Percentiles rank a stretch among this genome's conserved stretches.
Evolutionary conservation across 2,888 invertebrate genomes (phyloP).

Genomic region (Tricholauxania praeusta): DNA sequence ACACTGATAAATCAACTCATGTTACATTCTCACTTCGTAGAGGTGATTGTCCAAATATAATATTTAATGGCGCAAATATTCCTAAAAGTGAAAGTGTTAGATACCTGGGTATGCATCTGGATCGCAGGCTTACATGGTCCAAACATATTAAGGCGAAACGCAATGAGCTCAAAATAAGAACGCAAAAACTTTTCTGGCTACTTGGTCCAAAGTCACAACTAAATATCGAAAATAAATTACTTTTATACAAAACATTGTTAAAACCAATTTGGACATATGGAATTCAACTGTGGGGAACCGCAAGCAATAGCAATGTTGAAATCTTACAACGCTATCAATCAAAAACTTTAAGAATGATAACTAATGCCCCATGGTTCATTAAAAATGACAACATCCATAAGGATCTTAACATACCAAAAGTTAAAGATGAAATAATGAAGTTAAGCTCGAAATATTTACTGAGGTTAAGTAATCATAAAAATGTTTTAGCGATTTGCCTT

Average conservation of each 20-base stretch:
- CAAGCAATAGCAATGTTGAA: constrained; percentile 29
- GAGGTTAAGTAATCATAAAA: constrained; percentile 29
- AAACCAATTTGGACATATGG: constrained; percentile 29
- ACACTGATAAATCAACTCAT: no score
- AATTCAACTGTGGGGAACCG: constrained; percentile 26
- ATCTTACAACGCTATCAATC: no score
- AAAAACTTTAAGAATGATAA: constrained; percentile 23
- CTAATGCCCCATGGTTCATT: constrained; percentile 27
- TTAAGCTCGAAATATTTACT: constrained; percentile 21
- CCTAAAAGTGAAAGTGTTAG: constrained; percentile 16
- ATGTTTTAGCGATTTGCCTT: constrained; percentile 17
- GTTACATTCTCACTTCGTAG: no score
- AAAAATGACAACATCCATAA: constrained; percentile 19
- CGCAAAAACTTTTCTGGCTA: constrained; percentile 20
- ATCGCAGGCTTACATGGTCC: constrained; percentile 17
- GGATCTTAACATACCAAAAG: constrained; percentile 14
- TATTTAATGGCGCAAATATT: constrained; percentile 1
- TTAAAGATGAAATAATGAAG: constrained; percentile 29
- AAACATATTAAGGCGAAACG: constrained; percentile 5
- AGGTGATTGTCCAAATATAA: no score
- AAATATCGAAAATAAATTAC: constrained; percentile 2
- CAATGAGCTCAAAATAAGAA: no score
- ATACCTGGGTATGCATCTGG: constrained; percentile 20
- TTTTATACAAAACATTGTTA: constrained; percentile 21
- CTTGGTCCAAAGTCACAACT: constrained; percentile 4